phyloP scores from a whole-genome alignment of 2,113 vertebrate genomes.

The Raphicerus campestris region DNA sequence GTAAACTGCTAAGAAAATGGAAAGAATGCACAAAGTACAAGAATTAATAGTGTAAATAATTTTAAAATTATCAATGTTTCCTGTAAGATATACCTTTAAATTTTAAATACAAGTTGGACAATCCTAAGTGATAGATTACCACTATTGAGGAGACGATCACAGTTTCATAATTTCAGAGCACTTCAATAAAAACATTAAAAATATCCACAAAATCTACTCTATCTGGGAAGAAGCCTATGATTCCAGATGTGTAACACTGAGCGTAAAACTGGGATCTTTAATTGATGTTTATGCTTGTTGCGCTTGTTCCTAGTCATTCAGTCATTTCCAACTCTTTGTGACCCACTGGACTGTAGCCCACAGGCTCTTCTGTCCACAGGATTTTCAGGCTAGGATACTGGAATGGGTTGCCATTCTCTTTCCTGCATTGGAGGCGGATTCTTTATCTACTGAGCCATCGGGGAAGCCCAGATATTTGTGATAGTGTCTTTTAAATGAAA shows the following conservation, averaged over 20 bases:
- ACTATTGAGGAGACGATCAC: background rate
- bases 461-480: background rate
- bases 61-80: background rate
- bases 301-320: background rate
- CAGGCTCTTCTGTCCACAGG: background rate
- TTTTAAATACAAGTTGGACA: background rate
- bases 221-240: background rate
- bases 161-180: background rate
- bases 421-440: background rate
- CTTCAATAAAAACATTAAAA: background rate
- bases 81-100: background rate
- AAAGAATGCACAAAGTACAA: background rate
- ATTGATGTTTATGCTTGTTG: conserved; percentile 2
- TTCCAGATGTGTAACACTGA: background rate
- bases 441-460: background rate
- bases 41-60: background rate
- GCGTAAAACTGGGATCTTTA: background rate
- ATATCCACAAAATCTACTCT: background rate
- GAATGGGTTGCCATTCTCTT: background rate
- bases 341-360: background rate
- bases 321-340: background rate
- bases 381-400: background rate
- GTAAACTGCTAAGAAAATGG: background rate
- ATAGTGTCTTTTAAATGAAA: conserved; percentile 26
- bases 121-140: background rate